phyloP scores from a whole-genome alignment of 2,113 vertebrate genomes.

The Neotoma lepida region DNA sequence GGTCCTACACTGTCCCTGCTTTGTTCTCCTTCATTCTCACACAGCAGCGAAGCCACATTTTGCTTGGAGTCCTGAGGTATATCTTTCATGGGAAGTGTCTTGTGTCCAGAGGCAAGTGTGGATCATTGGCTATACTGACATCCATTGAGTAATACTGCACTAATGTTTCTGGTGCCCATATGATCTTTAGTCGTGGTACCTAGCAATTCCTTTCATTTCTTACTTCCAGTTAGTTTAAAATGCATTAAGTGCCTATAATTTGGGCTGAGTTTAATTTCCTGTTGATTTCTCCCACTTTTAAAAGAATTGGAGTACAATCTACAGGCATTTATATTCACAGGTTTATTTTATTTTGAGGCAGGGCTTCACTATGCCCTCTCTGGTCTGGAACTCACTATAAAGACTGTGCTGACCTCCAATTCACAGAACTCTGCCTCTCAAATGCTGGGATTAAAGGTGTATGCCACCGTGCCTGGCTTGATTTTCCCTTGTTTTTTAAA shows the following conservation, averaged over 20 bases:
- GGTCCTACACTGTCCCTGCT: neutral
- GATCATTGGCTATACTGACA: too few species aligned
- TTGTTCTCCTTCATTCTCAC: neutral
- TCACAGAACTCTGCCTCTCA: neutral
- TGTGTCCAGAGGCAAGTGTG: too few species aligned
- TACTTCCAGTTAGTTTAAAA: too few species aligned
- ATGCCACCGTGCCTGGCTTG: neutral
- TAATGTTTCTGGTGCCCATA: too few species aligned
- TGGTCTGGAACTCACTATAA: neutral
- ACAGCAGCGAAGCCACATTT: neutral
- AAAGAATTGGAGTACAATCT: neutral
- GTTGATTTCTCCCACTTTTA: too few species aligned
- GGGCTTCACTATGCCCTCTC: neutral
- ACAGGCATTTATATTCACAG: neutral
- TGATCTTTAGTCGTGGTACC: too few species aligned
- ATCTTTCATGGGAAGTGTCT: too few species aligned
- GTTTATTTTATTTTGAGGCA: neutral
- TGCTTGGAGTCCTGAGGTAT: neutral
- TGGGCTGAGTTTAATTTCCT: neutral
- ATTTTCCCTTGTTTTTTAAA: neutral
- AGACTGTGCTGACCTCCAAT: neutral
- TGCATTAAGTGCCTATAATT: neutral
- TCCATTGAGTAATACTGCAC: too few species aligned
- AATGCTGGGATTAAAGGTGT: neutral
- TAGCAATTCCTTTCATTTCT: too few species aligned